Conservation (phyloP, 2,888 invertebrate species). For the Epiperipatus broadwayi region DNA sequence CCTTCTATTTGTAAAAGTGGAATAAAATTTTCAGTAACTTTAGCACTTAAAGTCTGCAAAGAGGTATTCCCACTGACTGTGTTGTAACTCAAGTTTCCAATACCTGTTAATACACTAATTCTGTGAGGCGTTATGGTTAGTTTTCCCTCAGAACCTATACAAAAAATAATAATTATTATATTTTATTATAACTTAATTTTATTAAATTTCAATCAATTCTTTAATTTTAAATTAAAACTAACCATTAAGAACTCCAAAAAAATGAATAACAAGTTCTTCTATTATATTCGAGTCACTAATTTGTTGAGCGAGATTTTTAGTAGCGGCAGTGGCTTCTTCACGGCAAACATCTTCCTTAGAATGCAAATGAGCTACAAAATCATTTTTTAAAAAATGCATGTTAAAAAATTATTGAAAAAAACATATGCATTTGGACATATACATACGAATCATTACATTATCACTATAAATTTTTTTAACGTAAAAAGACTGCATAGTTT, state of each 20-base stretch:
- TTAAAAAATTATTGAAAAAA: too few species aligned
- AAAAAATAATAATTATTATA: conserved; percentile 6
- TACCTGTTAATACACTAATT: conserved; percentile 53
- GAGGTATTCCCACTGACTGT: conserved; percentile 39
- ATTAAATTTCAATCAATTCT: not conserved
- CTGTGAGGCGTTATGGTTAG: conserved; percentile 70
- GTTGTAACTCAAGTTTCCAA: conserved; percentile 52
- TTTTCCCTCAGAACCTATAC: conserved; percentile 57
- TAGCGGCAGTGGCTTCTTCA: conserved; percentile 49
- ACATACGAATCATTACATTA: too few species aligned
- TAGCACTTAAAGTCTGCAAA: conserved; percentile 39
- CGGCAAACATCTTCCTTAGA: conserved; percentile 63
- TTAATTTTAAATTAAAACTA: conserved; percentile 10
- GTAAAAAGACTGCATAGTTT: too few species aligned
- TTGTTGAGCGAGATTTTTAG: conserved; percentile 47
- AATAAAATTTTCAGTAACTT: conserved; percentile 45
- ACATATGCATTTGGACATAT: too few species aligned
- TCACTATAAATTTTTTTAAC: too few species aligned
- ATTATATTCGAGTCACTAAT: conserved; percentile 46
- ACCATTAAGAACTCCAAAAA: conserved; percentile 58
- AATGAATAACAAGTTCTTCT: conserved; percentile 41
- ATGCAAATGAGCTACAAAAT: conserved; percentile 49
- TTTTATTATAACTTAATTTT: not conserved
- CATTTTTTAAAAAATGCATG: too few species aligned
- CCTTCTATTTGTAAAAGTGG: conserved; percentile 61